Percentiles rank a stretch among this genome's conserved stretches.
Evolutionary conservation across 2,113 vertebrate genomes (phyloP).

Genomic region (Clarias magur): DNA sequence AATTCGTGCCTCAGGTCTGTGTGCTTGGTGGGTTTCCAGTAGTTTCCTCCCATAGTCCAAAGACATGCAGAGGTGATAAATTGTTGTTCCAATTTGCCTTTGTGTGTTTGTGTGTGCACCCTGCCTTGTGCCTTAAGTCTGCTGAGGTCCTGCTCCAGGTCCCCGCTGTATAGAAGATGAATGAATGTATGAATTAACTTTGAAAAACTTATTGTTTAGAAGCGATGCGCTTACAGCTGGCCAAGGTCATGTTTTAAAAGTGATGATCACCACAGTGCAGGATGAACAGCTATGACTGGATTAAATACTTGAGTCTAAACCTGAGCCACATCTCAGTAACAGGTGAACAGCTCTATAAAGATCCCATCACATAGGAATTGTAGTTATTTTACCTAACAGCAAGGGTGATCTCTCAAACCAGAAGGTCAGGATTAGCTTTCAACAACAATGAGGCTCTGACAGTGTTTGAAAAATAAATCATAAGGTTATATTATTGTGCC

Average conservation of each 20-base stretch:
- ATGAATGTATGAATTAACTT: no score
- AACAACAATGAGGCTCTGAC: neutral
- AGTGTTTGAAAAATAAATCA: neutral
- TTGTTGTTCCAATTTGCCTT: no score
- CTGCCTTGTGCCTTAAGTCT: no score
- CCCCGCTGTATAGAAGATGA: no score
- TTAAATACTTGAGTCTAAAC: conserved; percentile 24
- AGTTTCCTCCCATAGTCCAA: no score
- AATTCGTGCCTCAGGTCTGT: no score
- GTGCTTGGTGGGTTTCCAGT: no score
- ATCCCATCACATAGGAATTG: neutral
- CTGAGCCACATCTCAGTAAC: neutral
- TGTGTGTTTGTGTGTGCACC: no score
- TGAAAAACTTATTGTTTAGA: conserved; percentile 19
- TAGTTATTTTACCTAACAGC: neutral
- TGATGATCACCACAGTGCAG: conserved; percentile 36
- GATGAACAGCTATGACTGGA: conserved; percentile 32
- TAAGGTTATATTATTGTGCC: neutral
- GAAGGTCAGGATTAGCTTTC: neutral
- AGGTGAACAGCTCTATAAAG: neutral
- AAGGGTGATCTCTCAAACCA: neutral
- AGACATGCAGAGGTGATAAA: no score
- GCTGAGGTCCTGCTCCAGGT: no score
- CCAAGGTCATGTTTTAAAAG: neutral
- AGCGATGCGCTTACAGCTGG: conserved; percentile 12